Base-by-base conservation (phyloP, 2,113 vertebrate species). In the Heteronetta atricapilla region DNA sequence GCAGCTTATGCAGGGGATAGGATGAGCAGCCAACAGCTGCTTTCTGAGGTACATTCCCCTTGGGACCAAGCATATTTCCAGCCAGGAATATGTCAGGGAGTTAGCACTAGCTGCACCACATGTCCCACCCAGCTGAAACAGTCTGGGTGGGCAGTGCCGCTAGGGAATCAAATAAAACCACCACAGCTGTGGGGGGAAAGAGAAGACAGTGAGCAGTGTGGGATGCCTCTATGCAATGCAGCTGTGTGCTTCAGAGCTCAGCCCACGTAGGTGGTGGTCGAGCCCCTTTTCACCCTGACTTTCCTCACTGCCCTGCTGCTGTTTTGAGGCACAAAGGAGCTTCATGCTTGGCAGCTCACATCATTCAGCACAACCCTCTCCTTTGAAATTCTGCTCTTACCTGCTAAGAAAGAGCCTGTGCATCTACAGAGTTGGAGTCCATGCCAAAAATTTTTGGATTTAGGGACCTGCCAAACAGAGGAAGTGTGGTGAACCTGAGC, bases 41-140 rank as follows among this genome's bases (percentile, higher is more conserved):
- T 96, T 92, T 97, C 90, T 9, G 53, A 96, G 94, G 93, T 91
- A 81, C 0, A 0, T 52, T 86, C 89, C 97, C 81, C 53, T 77
- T 0, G 23, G 83, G 94, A 92, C 53, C n/a, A 58, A 84, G 75
- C 38, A 44, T 94, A 68, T 90, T 70, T 87, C 60, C 58, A 80
- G 67, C 96, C 90, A 93, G 80, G 96, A 97, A 95, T 96, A 93
- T 50, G 88, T 94, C 95, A 73, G 77, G 90, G 72, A 94, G 56
- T 90, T 83, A 74, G 86, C 67, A 82, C n/a, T 56, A 86, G 64
- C 56, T 93, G 91, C 92, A 89, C 68, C 72, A 95, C 77, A 90
- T 88, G 76, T 92, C 85, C 74, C 60, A 94, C 78, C 58, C 50
- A 28, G 70, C 53, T 78, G 60, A 91, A 96, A 66, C 23, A 94